Conservation (phyloP, 1,140 invertebrate genomes). For the Heterodera schachtii region DNA sequence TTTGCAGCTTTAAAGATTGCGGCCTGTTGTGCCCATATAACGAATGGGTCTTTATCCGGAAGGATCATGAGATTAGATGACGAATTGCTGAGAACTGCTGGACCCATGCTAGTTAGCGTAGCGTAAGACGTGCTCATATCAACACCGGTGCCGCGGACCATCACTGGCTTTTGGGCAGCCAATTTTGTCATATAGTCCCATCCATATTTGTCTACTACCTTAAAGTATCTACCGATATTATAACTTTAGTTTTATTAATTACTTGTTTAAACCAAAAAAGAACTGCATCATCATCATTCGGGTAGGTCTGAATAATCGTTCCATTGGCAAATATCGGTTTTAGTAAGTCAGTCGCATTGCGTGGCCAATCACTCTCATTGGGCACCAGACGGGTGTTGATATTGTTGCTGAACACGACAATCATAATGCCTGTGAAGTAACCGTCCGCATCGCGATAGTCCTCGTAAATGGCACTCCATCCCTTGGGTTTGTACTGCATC, state of each 20-base stretch:
- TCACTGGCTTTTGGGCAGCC: background rate
- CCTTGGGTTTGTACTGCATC: too few relatives aligned
- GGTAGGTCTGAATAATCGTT: background rate
- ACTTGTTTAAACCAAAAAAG: slow-evolving; percentile 4
- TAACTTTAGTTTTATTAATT: background rate
- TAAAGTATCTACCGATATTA: background rate
- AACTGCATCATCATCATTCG: background rate
- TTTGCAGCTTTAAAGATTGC: background rate
- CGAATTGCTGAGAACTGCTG: background rate
- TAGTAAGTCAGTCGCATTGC: background rate
- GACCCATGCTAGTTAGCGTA: background rate
- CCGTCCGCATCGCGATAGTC: too few relatives aligned
- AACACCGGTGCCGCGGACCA: background rate
- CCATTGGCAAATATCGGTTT: background rate
- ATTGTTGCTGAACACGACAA: slow-evolving; percentile 1
- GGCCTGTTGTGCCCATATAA: background rate
- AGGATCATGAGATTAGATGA: background rate
- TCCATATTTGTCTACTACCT: slow-evolving; percentile 3
- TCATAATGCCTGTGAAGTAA: background rate
- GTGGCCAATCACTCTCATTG: background rate
- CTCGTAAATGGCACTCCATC: background rate
- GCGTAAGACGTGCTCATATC: background rate
- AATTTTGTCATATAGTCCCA: background rate
- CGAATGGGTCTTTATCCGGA: background rate
- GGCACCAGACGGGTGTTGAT: background rate